A percentile compares a stretch with the other conserved stretches of the same genome.
Conservation (phyloP, 2,113 vertebrate species). For the rat (Rattus norvegicus) region GRCr8 NC_086031.1:109213501-109214000, state of each 20-base stretch:
- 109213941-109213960: background rate
- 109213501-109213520: background rate
- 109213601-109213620: background rate
- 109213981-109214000: background rate
- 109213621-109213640: background rate
- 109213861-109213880: slow-evolving; percentile 2
- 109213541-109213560: background rate
- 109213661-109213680: background rate
- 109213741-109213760: background rate
- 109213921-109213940: background rate
- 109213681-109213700: too few relatives aligned
- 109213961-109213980: background rate
- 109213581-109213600: background rate
- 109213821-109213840: background rate
- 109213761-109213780: background rate
- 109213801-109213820: background rate
- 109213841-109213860: background rate
- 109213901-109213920: slow-evolving; percentile 43
- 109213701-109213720: too few relatives aligned
- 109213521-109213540: background rate
- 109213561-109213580: background rate
- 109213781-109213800: background rate
- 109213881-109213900: slow-evolving; percentile 5
- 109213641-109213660: slow-evolving; percentile 7
- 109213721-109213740: background rate